phyloP scores from a whole-genome alignment of 2,888 invertebrate genomes.

The Sympetrum striolatum region DNA sequence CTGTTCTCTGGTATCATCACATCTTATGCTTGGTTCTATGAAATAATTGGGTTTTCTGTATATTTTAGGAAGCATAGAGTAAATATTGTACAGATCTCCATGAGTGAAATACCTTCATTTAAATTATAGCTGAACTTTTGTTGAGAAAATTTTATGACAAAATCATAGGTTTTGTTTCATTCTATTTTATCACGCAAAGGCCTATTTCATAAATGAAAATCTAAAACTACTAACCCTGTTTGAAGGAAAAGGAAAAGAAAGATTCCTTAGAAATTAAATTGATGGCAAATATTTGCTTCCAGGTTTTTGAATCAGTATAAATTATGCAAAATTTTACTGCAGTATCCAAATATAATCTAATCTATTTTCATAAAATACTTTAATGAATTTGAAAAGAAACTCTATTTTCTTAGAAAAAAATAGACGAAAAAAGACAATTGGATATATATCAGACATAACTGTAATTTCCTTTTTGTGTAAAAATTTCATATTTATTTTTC shows the following conservation, averaged over 20 bases:
- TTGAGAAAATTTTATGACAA: not conserved
- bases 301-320: not conserved
- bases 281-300: no score
- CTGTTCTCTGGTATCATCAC: not conserved
- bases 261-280: no score
- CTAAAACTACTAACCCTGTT: no score
- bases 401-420: no score
- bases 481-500: not conserved
- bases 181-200: not conserved
- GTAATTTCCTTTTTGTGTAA: not conserved
- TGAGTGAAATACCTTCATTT: not conserved
- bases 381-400: no score
- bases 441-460: not conserved
- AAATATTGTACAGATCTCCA: conserved; percentile 19
- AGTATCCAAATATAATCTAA: not conserved
- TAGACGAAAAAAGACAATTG: not conserved
- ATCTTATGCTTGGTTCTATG: not conserved
- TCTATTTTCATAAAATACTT: not conserved
- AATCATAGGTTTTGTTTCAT: not conserved
- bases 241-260: no score
- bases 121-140: not conserved
- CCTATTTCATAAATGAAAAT: not conserved
- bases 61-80: conserved; percentile 14
- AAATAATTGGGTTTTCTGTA: conserved; percentile 21
- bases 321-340: not conserved